phyloP scores from a whole-genome alignment of 2,888 invertebrate genomes.

The Eledona agricola region DNA sequence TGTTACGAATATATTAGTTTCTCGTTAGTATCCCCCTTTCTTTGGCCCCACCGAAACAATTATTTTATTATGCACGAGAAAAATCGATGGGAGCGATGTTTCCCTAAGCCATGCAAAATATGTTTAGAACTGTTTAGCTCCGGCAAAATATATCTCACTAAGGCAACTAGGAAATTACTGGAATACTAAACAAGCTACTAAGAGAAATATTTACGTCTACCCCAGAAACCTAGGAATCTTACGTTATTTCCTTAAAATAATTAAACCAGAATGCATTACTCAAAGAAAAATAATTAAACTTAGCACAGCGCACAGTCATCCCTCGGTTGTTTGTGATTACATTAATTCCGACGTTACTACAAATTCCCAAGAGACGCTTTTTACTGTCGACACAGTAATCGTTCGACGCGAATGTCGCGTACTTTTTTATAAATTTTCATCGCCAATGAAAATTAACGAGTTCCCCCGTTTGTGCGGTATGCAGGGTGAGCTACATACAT shows the following conservation, averaged over 20 bases:
- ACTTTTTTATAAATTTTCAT: too few relatives aligned
- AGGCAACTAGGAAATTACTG: slow-evolving; percentile 35
- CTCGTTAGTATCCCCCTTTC: too few relatives aligned
- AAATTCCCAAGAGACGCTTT: too few relatives aligned
- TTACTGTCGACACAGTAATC: too few relatives aligned
- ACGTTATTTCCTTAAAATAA: slow-evolving; percentile 26
- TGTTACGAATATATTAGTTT: slow-evolving; percentile 39
- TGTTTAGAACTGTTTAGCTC: slow-evolving; percentile 29
- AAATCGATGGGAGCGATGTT: slow-evolving; percentile 13
- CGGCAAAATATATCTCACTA: slow-evolving; percentile 32
- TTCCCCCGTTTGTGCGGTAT: slow-evolving; percentile 20
- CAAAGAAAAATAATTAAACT: slow-evolving; percentile 25
- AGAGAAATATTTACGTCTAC: slow-evolving; percentile 32
- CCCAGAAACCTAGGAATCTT: slow-evolving; percentile 14
- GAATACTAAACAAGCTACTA: slow-evolving; percentile 35
- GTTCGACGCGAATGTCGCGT: too few relatives aligned
- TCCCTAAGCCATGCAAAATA: slow-evolving; percentile 18
- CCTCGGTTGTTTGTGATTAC: slow-evolving; percentile 6
- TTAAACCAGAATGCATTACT: slow-evolving; percentile 20
- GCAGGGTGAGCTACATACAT: slow-evolving; percentile 26
- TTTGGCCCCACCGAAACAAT: too few relatives aligned
- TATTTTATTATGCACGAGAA: slow-evolving; percentile 18
- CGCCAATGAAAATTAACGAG: too few relatives aligned
- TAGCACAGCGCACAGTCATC: slow-evolving; percentile 1
- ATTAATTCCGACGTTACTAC: slow-evolving; percentile 5